A percentile compares a stretch with the other conserved stretches of the same genome.
Conservation (phyloP, 2,797 vertebrate species). For the Crocidura indochinensis region DNA sequence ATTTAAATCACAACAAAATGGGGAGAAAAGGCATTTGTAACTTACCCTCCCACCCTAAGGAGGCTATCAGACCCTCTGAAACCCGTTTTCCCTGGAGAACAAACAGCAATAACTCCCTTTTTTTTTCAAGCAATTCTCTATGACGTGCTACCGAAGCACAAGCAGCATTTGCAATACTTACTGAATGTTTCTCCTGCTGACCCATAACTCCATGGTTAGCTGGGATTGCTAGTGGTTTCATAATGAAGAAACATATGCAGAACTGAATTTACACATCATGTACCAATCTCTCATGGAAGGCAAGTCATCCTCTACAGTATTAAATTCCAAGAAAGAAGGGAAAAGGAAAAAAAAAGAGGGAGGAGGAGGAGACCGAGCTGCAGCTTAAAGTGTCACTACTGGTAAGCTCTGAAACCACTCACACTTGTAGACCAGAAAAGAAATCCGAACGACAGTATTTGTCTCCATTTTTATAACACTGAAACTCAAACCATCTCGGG, state of each 20-base stretch:
- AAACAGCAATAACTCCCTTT: constrained; percentile 79
- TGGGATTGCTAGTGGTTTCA: constrained; percentile 98
- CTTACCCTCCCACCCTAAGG: constrained; percentile 78
- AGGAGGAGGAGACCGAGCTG: constrained; percentile 87
- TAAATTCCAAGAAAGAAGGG: constrained; percentile 86
- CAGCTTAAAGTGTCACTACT: constrained; percentile 92
- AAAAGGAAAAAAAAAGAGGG: constrained; percentile 5
- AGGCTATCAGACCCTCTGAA: constrained; percentile 57
- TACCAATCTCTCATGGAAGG: constrained; percentile 89
- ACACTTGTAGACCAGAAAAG: constrained; percentile 90
- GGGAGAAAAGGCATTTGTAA: constrained; percentile 72
- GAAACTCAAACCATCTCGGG: constrained; percentile 89
- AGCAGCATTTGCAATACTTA: constrained; percentile 93
- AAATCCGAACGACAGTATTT: constrained; percentile 88
- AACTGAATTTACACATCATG: constrained; percentile 96
- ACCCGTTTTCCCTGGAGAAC: constrained; percentile 74
- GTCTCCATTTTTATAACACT: constrained; percentile 90
- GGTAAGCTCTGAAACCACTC: constrained; percentile 88
- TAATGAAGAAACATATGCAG: constrained; percentile 95
- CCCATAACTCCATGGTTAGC: constrained; percentile 98
- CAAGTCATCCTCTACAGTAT: constrained; percentile 90
- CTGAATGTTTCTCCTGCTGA: constrained; percentile 98
- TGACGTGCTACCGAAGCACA: constrained; percentile 85
- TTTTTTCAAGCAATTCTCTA: constrained; percentile 81
- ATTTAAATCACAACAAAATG: constrained; percentile 72